Conservation (phyloP, 2,888 invertebrate genomes). For the Augiades crinisus region DNA sequence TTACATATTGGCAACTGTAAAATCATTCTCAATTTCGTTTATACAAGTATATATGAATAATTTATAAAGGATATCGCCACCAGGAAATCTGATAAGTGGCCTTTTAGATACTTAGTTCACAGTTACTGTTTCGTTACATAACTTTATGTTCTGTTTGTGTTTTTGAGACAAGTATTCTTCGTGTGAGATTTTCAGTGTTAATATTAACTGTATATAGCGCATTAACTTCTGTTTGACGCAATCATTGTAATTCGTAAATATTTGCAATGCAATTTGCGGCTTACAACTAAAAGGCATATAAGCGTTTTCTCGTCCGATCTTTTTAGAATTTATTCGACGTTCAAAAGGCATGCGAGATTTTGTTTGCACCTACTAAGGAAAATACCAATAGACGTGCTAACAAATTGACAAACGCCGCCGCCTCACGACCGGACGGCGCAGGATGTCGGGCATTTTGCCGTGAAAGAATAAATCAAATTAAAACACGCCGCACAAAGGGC, state of each 20-base stretch:
- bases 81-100: not conserved
- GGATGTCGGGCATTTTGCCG: constrained; percentile 71
- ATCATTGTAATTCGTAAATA: constrained; percentile 31
- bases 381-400: constrained; percentile 71
- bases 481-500: constrained; percentile 70
- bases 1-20: constrained; percentile 9
- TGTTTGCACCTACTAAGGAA: constrained; percentile 65
- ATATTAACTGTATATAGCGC: not conserved
- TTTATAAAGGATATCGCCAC: constrained; percentile 22
- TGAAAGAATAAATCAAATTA: constrained; percentile 79
- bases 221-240: not conserved
- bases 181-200: not conserved
- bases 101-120: not conserved
- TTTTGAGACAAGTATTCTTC: not conserved
- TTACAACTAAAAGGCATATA: constrained; percentile 38
- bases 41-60: constrained; percentile 12
- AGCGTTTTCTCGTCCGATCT: constrained; percentile 35
- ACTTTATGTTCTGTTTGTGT: too few species aligned
- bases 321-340: constrained; percentile 49
- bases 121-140: not conserved
- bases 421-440: constrained; percentile 49
- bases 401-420: constrained; percentile 72
- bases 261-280: constrained; percentile 48
- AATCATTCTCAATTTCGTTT: constrained; percentile 18
- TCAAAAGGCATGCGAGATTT: constrained; percentile 55